Evolutionary conservation across 2,113 vertebrate genomes (phyloP).

Genomic region (Elachura formosa): DNA sequence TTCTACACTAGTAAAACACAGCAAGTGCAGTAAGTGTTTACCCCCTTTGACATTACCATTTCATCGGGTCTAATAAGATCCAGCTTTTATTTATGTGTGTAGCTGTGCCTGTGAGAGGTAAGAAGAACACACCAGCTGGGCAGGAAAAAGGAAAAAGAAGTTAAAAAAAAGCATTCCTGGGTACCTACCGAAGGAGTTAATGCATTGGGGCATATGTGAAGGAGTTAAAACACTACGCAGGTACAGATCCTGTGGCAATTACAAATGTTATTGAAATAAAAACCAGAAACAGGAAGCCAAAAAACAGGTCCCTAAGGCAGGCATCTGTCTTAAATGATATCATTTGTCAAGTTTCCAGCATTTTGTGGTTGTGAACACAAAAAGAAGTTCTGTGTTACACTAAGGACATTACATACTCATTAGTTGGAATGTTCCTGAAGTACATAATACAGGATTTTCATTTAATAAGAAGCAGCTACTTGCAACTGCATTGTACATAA

Average conservation of each 20-base stretch:
- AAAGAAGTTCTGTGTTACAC: conserved; percentile 67
- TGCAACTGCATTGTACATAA: conserved; percentile 58
- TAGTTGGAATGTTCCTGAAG: conserved; percentile 66
- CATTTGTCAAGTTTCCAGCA: conserved; percentile 78
- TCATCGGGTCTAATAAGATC: neutral
- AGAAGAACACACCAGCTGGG: neutral
- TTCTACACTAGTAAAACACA: neutral
- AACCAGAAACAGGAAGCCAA: conserved; percentile 80
- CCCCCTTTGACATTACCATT: neutral
- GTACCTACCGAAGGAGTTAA: neutral
- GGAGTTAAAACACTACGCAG: conserved; percentile 71
- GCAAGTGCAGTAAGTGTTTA: neutral
- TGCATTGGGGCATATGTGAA: conserved; percentile 11
- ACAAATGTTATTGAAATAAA: conserved; percentile 77
- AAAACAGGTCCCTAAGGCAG: conserved; percentile 75
- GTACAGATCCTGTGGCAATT: conserved; percentile 73
- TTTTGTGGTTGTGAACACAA: conserved; percentile 70
- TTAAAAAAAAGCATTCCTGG: neutral
- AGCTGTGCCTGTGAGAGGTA: neutral
- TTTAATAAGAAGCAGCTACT: conserved; percentile 72
- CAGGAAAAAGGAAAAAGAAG: neutral
- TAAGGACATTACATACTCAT: conserved; percentile 69
- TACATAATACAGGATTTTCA: conserved; percentile 62
- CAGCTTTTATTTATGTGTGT: neutral
- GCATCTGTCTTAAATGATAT: conserved; percentile 80